Conservation (phyloP, 1,140 invertebrate species). For the Globodera ellingtonae region DNA sequence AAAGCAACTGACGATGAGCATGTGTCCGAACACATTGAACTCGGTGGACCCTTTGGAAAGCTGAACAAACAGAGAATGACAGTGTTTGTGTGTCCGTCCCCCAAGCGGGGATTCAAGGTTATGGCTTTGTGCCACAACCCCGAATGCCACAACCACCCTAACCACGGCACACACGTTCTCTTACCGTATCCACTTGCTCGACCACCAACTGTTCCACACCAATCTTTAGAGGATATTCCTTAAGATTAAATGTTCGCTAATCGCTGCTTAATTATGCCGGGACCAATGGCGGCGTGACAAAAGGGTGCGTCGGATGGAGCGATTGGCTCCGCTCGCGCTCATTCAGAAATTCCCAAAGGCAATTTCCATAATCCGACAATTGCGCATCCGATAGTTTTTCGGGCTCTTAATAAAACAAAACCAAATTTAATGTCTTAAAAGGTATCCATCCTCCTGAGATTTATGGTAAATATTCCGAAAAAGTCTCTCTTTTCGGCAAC, state of each 20-base stretch:
- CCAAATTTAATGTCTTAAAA: constrained; percentile 2
- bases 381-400: constrained; percentile 36
- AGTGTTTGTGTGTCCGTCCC: neutral
- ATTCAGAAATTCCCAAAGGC: constrained; percentile 54
- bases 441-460: too few relatives aligned
- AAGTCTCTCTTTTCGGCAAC: too few relatives aligned
- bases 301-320: constrained; percentile 31
- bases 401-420: constrained; percentile 8
- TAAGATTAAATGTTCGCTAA: neutral
- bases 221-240: constrained; percentile 49
- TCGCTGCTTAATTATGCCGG: neutral
- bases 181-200: constrained; percentile 51
- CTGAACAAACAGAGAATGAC: constrained; percentile 23
- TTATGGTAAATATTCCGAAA: too few relatives aligned
- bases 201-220: constrained; percentile 51
- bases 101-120: too few relatives aligned
- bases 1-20: constrained; percentile 49
- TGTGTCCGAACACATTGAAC: constrained; percentile 59
- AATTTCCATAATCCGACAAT: constrained; percentile 49
- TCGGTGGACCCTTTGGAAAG: constrained; percentile 50
- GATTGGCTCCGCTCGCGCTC: constrained; percentile 38
- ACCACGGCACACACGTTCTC: constrained; percentile 4
- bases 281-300: constrained; percentile 39
- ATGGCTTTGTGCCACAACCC: too few relatives aligned
- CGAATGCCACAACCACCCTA: neutral